Conservation (phyloP, 2,888 invertebrate species). For the Sinelater perroti region DNA sequence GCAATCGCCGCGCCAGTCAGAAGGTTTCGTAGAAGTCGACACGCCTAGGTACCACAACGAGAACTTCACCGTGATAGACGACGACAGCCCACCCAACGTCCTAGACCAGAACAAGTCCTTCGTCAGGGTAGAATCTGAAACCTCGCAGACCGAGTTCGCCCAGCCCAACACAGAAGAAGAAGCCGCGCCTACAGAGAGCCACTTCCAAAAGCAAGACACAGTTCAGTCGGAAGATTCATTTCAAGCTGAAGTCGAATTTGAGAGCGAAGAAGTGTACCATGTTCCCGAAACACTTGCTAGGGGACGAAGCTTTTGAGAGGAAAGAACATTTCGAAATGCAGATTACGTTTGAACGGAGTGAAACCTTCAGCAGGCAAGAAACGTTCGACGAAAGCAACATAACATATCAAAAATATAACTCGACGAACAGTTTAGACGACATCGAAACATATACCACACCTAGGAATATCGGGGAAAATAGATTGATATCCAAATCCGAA, state of each 20-base stretch:
- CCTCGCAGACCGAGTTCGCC: slow-evolving; percentile 5
- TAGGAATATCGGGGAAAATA: slow-evolving; percentile 25
- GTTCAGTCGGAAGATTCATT: slow-evolving; percentile 19
- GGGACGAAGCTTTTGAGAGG: not conserved
- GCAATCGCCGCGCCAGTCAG: slow-evolving; percentile 29
- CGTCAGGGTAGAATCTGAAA: slow-evolving; percentile 13
- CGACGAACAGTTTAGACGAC: slow-evolving; percentile 32
- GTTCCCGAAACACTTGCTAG: not conserved
- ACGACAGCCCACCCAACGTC: slow-evolving; percentile 29
- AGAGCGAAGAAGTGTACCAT: slow-evolving; percentile 24
- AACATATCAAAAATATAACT: slow-evolving; percentile 6
- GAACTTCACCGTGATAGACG: slow-evolving; percentile 41
- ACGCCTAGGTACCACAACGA: slow-evolving; percentile 40
- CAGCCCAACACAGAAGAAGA: not conserved
- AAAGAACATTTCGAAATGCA: slow-evolving; percentile 20
- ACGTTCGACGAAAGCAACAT: slow-evolving; percentile 6
- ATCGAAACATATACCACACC: slow-evolving; percentile 26
- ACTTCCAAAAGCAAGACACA: slow-evolving; percentile 7
- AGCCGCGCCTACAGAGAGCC: not conserved
- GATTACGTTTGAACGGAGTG: slow-evolving; percentile 2
- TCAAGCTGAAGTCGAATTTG: slow-evolving; percentile 22
- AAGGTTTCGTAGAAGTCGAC: slow-evolving; percentile 44
- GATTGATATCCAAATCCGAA: slow-evolving; percentile 52
- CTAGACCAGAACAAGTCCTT: slow-evolving; percentile 27
- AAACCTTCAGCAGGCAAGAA: slow-evolving; percentile 19